Evolutionary conservation across 1,140 invertebrate species (phyloP).

Genomic region (Hydropsyche tenuis): DNA sequence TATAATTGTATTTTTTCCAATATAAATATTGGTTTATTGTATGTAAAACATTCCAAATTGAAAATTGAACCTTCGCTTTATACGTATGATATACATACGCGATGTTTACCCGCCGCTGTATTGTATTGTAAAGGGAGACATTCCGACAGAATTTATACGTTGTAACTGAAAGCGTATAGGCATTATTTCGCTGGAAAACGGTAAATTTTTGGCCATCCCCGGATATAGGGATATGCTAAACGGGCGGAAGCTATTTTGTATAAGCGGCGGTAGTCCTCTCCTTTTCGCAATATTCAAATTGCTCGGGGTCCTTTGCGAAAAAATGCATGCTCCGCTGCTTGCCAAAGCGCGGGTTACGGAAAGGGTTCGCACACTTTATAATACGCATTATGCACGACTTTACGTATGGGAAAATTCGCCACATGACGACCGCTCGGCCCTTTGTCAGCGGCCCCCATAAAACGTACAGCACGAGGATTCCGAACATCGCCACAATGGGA

Average conservation of each 20-base stretch:
- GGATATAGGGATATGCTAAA: constrained; percentile 24
- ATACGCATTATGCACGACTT: background rate
- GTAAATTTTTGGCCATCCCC: constrained; percentile 1
- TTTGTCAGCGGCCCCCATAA: constrained; percentile 5
- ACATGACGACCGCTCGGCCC: constrained; percentile 17
- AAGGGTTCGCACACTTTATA: no score
- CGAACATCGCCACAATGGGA: constrained; percentile 12
- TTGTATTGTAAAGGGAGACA: no score
- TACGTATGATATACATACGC: no score
- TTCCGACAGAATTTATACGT: no score
- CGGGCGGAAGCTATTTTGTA: constrained; percentile 16
- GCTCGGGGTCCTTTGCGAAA: constrained; percentile 1
- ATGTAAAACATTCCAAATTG: no score
- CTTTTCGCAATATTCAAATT: constrained; percentile 20
- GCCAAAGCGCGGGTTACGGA: constrained; percentile 2
- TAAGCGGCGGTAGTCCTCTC: constrained; percentile 2
- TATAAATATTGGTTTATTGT: no score
- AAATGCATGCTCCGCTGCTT: constrained; percentile 15
- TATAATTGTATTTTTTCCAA: no score
- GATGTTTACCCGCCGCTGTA: background rate
- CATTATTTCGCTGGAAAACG: background rate
- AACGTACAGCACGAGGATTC: background rate
- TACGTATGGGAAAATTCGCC: constrained; percentile 12
- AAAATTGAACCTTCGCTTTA: no score
- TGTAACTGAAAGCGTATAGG: no score